Evolutionary conservation across 2,888 invertebrate species (phyloP), one percentile per base, ranked within the genome.

Genomic region (Tipula confusa): DNA sequence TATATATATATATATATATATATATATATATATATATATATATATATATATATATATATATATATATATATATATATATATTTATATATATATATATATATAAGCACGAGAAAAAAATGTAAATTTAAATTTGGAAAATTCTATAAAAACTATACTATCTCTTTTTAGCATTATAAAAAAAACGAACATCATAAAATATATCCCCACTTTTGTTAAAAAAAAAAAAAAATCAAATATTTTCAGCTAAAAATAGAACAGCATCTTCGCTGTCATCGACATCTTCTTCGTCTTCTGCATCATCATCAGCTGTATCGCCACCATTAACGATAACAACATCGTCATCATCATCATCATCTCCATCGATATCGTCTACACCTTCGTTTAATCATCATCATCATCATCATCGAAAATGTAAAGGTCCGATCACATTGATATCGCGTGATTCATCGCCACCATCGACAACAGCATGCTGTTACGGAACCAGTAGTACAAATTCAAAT

Each of bases 211-310:
- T 64, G 24, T 24, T 64, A 64, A 64, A 38, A 38, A 38, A 38
- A 38, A 64, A 64, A 64, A 11, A 24, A 64, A 24, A 24, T 64
- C n/a, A n/a, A 9, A 33, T 83, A n/a, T 83, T 85, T 85, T 85
- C 85, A 85, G 85, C 85, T 84, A 86, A 86, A 85, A 86, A 86
- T 86, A 86, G 85, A 85, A 85, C 84, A 85, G 31, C 84, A 82
- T 85, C 85, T 84, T 84, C 84, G 84, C 83, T 84, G 83, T 82
- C 85, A 84, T 84, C 83, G 29, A 83, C 84, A 48, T 84, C 84
- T 43, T 83, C 82, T 79, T 84, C 84, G 83, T 83, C 84, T 81
- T 83, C 84, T 83, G 83, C 84, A 33, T 29, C 33, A 33, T 29
- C 29, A 79, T 24, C 28, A 13, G 28, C 81, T 3, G 31, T 9